phyloP scores from a whole-genome alignment of 2,113 vertebrate species.

The Grammomys surdaster region DNA sequence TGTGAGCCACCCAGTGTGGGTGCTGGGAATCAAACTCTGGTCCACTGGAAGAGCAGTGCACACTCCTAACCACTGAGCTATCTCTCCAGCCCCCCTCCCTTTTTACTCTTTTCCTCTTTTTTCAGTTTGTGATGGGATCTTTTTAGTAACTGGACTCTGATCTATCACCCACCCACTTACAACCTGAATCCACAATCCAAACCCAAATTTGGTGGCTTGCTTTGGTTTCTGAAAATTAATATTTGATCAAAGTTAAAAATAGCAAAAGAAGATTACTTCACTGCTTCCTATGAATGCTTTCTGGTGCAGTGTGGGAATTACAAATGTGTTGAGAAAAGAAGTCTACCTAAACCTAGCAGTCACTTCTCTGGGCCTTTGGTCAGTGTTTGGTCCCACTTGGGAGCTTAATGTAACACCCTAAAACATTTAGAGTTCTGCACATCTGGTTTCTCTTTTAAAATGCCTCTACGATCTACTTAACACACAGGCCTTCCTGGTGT shows the following conservation, averaged over 20 bases:
- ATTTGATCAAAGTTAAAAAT: constrained; percentile 31
- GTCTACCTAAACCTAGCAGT: neutral
- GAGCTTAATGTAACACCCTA: constrained; percentile 51
- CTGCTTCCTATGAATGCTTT: neutral
- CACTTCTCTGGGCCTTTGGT: constrained; percentile 22
- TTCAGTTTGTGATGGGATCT: neutral
- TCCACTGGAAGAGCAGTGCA: neutral
- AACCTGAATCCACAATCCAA: neutral
- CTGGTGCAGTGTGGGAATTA: neutral
- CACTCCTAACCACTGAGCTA: neutral
- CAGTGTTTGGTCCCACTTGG: constrained; percentile 2
- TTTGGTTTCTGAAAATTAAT: constrained; percentile 50
- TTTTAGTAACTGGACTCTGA: neutral
- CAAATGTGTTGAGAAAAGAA: neutral
- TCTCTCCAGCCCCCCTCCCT: neutral
- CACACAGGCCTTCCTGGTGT: constrained; percentile 9
- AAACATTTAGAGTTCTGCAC: constrained; percentile 51
- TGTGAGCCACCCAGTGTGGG: neutral
- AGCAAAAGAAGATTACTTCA: neutral
- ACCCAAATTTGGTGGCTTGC: neutral
- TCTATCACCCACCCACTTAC: neutral
- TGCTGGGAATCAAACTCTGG: neutral
- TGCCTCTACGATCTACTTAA: constrained; percentile 16
- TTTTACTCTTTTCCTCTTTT: neutral
- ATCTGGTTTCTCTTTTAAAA: constrained; percentile 43